Evolutionary conservation across 2,113 vertebrate species (phyloP).

Genomic region (Gymnobelideus leadbeateri): DNA sequence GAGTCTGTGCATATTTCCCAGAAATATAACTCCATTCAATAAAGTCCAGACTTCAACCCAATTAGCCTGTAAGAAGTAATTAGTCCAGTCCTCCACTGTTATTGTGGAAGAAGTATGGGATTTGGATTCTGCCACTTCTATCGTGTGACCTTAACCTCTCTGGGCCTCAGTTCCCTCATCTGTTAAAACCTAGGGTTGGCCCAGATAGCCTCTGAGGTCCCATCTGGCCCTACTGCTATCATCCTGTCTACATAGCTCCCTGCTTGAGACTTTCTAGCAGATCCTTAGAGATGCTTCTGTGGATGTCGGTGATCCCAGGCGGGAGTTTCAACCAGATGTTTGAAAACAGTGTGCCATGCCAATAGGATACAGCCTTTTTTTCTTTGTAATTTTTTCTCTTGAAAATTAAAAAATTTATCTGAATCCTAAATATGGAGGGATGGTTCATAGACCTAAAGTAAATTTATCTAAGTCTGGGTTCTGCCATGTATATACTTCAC

Average conservation of each 20-base stretch:
- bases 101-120: neutral
- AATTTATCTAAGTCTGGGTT: neutral
- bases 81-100: neutral
- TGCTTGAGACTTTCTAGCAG: neutral
- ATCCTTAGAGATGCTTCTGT: neutral
- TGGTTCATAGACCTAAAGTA: neutral
- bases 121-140: neutral
- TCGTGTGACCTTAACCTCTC: neutral
- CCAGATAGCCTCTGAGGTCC: neutral
- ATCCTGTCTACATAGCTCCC: neutral
- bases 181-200: conserved; percentile 22
- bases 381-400: neutral
- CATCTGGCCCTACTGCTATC: neutral
- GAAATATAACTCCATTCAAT: neutral
- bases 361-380: neutral
- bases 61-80: neutral
- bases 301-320: neutral
- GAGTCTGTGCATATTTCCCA: neutral
- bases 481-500: neutral
- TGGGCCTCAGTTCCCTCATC: neutral
- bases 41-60: neutral
- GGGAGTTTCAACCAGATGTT: neutral
- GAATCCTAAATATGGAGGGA: neutral
- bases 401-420: neutral
- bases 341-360: neutral